phyloP scores from a whole-genome alignment of 1,140 invertebrate species.

The Amphibalanus amphitrite region DNA sequence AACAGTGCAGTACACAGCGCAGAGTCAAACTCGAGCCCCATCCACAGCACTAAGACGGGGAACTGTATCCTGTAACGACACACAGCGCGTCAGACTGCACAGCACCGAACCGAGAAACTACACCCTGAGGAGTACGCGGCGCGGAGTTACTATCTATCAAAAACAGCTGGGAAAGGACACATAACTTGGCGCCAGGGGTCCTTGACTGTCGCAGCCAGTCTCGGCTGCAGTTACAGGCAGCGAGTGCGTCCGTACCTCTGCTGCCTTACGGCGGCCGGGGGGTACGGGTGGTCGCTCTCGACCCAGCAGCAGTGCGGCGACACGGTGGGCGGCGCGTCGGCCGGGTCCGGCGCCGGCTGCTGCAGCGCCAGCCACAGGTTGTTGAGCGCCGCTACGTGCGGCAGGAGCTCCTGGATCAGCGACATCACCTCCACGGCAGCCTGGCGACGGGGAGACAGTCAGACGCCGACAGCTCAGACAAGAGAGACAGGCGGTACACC shows the following conservation, averaged over 20 bases:
- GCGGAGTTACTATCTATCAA: no score
- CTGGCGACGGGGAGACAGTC: slow-evolving; percentile 22
- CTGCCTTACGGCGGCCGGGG: slow-evolving; percentile 66
- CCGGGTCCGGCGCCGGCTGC: slow-evolving; percentile 21
- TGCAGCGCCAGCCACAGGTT: slow-evolving; percentile 23
- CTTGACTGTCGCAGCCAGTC: neutral
- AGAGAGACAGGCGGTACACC: no score
- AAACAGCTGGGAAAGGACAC: no score
- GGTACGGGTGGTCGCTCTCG: slow-evolving; percentile 94
- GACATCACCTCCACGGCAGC: slow-evolving; percentile 79
- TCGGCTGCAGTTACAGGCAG: no score
- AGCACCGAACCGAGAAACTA: no score
- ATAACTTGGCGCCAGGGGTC: no score
- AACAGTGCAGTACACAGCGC: no score
- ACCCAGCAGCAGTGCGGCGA: slow-evolving; percentile 64
- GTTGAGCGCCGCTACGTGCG: slow-evolving; percentile 72
- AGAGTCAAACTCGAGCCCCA: no score
- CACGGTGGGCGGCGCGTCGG: slow-evolving; percentile 15
- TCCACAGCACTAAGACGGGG: no score
- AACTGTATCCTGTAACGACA: no score
- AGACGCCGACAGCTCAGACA: slow-evolving; percentile 3
- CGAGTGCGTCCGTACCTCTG: slow-evolving; percentile 52
- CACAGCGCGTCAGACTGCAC: no score
- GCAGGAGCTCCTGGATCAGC: slow-evolving; percentile 74
- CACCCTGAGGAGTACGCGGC: no score